Conservation (phyloP, 2,113 vertebrate species). For the Microcebus ravelobensis region DNA sequence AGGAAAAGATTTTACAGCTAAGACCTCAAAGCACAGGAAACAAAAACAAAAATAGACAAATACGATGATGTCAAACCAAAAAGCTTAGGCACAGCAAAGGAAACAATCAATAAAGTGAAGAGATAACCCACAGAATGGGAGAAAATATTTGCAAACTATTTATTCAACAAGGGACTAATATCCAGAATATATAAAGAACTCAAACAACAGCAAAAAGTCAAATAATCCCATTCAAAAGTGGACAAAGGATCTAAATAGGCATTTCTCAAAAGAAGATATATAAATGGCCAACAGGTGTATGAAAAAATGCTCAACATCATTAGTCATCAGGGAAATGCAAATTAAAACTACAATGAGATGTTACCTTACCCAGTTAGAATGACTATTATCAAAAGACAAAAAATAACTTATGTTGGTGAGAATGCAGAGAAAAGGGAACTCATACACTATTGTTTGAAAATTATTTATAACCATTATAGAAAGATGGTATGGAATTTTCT, state of each 20-base stretch:
- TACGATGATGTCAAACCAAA: not conserved
- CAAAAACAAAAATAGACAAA: not conserved
- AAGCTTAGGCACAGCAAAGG: not conserved
- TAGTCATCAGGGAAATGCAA: not conserved
- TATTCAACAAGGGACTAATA: not conserved
- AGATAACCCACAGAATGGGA: not conserved
- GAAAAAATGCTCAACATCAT: not conserved
- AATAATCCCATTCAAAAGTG: not conserved
- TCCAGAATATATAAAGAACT: not conserved
- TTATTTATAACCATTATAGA: not conserved
- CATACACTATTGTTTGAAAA: not conserved
- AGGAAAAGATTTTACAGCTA: not conserved
- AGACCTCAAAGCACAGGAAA: not conserved
- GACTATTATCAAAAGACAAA: not conserved
- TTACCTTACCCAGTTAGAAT: not conserved
- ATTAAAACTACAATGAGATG: not conserved
- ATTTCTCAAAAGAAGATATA: not conserved
- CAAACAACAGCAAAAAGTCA: not conserved
- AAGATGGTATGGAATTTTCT: not conserved
- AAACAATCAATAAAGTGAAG: not conserved
- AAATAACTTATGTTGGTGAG: not conserved
- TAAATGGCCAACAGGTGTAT: not conserved
- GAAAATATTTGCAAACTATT: not conserved
- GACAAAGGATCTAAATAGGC: not conserved
- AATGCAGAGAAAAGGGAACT: not conserved